Evolutionary conservation across 2,888 invertebrate species (phyloP), one percentile per base, ranked within the genome.

Genomic region (Plagiodera versicolora): DNA sequence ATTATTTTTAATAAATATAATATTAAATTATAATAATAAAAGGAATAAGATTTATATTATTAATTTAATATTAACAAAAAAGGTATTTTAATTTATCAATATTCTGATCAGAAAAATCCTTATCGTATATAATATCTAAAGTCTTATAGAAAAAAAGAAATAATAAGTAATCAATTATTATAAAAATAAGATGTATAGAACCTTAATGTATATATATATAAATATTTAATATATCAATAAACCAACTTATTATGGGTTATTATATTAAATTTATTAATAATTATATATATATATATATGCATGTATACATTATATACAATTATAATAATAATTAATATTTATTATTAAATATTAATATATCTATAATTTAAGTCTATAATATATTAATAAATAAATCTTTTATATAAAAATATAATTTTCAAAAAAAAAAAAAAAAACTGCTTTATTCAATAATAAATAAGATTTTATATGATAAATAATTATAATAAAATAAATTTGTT

Each of bases 311-410:
- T 61, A 56, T 54, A 56, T 60, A 60, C 60, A 48, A 58, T 39
- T 53, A 47, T 61, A 58, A 58, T 60, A 61, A 64, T 64, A 48
- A 46, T 11, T 58, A 28, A 54, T 60, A 60, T 56, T 58, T 56
- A 59, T 28, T 24, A 56, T 69, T 65, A 70, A 69, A 70, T 56
- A 68, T 64, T 64, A 70, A 70, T 72, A 70, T 67, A 67, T 28
- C 4, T 28, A 28, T 28, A 28, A 28, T 69, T 70, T 69, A 60
- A 67, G 71, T 67, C 56, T 63, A 65, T 71, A n/a, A n/a, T 53
- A 44, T 49, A 28, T 54, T 58, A 52, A 53, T 24, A 18, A 54
- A 54, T 54, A 45, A 45, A 54, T 44, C 6, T 53, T 53, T 58
- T 53, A 60, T 60, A 61, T 46, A 53, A 20, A 56, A 39, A 9